A percentile compares a stretch with the other conserved stretches of the same genome.
Evolutionary conservation across 2,113 vertebrate species (phyloP).

Genomic region (Aplodontia rufa): DNA sequence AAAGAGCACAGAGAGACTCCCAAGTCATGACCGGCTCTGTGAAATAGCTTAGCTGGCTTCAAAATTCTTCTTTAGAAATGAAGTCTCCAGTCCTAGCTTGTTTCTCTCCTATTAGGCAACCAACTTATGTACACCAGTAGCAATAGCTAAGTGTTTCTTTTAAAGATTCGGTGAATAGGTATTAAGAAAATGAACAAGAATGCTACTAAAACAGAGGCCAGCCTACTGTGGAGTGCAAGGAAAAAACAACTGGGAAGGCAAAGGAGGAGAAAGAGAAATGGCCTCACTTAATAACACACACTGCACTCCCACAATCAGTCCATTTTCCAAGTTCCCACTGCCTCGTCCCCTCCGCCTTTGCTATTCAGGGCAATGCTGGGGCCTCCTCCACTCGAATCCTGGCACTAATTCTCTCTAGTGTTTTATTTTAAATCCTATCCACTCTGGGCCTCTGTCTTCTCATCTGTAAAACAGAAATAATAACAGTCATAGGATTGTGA

Average conservation of each 20-base stretch:
- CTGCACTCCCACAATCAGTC: background rate
- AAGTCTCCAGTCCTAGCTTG: conserved; percentile 59
- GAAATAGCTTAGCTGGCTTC: conserved; percentile 50
- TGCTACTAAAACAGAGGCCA: background rate
- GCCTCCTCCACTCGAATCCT: background rate
- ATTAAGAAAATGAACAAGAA: conserved; percentile 53
- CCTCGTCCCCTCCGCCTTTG: background rate
- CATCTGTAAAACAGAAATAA: background rate
- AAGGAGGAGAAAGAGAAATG: background rate
- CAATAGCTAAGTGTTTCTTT: conserved; percentile 68
- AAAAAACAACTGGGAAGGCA: background rate
- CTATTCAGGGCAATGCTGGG: background rate
- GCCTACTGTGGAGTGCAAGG: background rate
- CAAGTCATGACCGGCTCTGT: conserved; percentile 43
- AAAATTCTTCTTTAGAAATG: conserved; percentile 67
- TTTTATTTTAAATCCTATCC: background rate
- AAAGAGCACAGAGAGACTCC: conserved; percentile 58
- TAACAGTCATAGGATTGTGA: background rate
- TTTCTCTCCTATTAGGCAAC: conserved; percentile 67
- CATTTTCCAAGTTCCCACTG: background rate
- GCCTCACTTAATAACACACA: background rate
- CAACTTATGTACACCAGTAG: conserved; percentile 37
- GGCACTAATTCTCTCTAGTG: background rate
- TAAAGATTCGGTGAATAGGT: conserved; percentile 46
- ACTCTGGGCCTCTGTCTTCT: conserved; percentile 1